These are phyloP conservation scores for Pollicipes pollicipes DNA, from an alignment of 1,140 invertebrate genomes.

Conservation along the genomic window DNA sequence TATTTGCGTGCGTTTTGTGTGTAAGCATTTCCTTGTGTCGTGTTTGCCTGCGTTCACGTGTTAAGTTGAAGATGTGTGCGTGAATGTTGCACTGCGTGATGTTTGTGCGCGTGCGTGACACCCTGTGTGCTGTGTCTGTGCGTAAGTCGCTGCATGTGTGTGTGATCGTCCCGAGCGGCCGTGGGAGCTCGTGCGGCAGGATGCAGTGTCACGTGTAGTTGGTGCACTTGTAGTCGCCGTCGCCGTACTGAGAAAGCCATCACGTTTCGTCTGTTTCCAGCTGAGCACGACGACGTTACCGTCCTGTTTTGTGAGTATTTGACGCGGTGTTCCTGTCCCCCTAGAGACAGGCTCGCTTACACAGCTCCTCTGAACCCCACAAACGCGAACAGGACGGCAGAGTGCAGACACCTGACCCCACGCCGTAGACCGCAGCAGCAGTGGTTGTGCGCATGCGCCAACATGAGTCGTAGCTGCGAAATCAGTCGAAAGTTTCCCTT, in stretches of 20 bases:
- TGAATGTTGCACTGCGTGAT: too few relatives aligned
- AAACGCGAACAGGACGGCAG: neutral
- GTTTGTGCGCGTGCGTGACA: neutral
- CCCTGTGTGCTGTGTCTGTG: neutral
- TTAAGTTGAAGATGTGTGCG: too few relatives aligned
- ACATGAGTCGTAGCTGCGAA: neutral
- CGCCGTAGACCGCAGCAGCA: neutral
- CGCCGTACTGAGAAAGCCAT: too few relatives aligned
- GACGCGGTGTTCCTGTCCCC: neutral
- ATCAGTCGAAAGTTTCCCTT: neutral
- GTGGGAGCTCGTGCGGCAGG: too few relatives aligned
- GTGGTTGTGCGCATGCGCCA: neutral
- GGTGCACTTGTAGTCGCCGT: too few relatives aligned
- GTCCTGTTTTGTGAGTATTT: constrained; percentile 10
- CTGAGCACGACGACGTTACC: constrained; percentile 8
- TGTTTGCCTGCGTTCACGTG: too few relatives aligned
- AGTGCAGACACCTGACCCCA: neutral
- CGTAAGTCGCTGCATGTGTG: neutral
- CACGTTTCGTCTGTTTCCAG: constrained; percentile 7
- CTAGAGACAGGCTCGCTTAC: neutral
- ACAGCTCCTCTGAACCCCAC: neutral
- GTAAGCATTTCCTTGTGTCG: too few relatives aligned
- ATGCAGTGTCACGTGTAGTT: too few relatives aligned
- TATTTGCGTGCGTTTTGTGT: too few relatives aligned
- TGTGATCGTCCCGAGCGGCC: too few relatives aligned